Conservation (phyloP, 2,797 vertebrate species). For the Coregonus suidteri region DNA sequence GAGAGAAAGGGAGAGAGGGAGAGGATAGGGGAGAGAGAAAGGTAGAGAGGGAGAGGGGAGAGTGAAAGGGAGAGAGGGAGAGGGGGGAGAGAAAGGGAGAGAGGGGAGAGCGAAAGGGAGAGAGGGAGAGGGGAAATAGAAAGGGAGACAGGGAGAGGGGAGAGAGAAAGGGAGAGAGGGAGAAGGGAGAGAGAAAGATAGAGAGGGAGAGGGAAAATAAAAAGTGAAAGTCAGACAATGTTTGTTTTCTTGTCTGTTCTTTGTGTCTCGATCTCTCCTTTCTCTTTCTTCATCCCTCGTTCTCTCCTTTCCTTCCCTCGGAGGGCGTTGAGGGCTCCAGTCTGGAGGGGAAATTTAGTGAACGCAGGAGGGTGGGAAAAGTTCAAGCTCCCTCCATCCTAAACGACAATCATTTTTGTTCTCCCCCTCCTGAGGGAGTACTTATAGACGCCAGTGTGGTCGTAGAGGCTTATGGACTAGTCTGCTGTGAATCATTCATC, state of each 20-base stretch:
- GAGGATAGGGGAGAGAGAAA: background rate
- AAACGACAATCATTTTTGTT: slow-evolving; percentile 37
- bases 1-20: slow-evolving; percentile 50
- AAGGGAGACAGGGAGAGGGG: slow-evolving; percentile 17
- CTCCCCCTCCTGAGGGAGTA: slow-evolving; percentile 20
- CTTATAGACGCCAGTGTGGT: slow-evolving; percentile 41
- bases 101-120: slow-evolving; percentile 25
- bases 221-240: slow-evolving; percentile 61
- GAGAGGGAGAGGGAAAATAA: slow-evolving; percentile 17
- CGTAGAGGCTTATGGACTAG: slow-evolving; percentile 1
- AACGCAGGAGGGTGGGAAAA: slow-evolving; percentile 48
- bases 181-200: slow-evolving; percentile 52
- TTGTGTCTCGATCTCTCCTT: slow-evolving; percentile 38
- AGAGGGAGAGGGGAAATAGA: background rate
- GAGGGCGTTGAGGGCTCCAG: slow-evolving; percentile 25
- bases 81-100: slow-evolving; percentile 31
- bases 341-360: slow-evolving; percentile 56
- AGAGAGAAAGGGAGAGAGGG: slow-evolving; percentile 52
- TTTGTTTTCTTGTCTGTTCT: slow-evolving; percentile 71
- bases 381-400: slow-evolving; percentile 41
- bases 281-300: slow-evolving; percentile 20
- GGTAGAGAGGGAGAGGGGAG: too few relatives aligned
- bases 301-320: slow-evolving; percentile 23
- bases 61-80: slow-evolving; percentile 21
- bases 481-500: background rate